Evolutionary conservation across 2,113 vertebrate species (phyloP).

Genomic region (Passer domesticus): DNA sequence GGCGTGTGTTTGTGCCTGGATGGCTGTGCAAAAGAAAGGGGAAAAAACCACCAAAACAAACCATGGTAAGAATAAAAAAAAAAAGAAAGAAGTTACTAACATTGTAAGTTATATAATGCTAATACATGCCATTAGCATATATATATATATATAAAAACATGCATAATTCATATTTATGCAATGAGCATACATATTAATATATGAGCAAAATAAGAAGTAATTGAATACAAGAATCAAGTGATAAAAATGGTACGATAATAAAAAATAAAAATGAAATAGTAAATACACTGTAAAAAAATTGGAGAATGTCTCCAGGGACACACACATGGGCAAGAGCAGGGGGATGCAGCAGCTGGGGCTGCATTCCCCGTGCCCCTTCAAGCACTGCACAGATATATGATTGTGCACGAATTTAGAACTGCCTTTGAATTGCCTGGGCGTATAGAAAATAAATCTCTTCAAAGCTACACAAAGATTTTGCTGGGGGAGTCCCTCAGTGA

Average conservation of each 20-base stretch:
- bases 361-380: background rate
- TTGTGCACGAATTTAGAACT: background rate
- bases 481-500: background rate
- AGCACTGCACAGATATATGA: background rate
- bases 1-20: background rate
- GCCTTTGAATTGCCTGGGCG: background rate
- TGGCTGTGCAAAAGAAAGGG: background rate
- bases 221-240: background rate
- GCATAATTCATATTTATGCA: background rate
- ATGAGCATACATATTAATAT: background rate
- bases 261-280: background rate
- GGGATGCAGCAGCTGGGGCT: background rate
- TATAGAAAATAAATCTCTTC: background rate
- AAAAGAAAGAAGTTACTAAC: background rate
- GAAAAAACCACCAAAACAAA: rapidly evolving
- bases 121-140: background rate
- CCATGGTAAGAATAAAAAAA: background rate
- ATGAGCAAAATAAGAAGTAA: background rate
- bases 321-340: rapidly evolving
- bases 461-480: background rate
- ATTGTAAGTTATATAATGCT: no score
- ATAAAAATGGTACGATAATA: background rate
- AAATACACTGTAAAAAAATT: background rate
- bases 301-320: background rate
- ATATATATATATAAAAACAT: rapidly evolving